phyloP scores from a whole-genome alignment of 2,113 vertebrate species.

The Lamprologus speciosus region DNA sequence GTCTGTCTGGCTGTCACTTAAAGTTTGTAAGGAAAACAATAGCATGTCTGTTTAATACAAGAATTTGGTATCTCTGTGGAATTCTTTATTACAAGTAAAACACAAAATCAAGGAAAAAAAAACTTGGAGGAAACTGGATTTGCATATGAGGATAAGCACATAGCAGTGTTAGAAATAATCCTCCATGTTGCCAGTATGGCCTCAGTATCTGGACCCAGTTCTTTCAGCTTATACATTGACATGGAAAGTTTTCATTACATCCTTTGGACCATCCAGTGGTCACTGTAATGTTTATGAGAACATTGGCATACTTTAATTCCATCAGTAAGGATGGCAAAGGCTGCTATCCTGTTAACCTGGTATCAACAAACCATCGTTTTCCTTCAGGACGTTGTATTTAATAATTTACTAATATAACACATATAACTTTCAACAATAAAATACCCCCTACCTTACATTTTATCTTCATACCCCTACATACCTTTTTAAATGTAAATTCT shows the following conservation, averaged over 20 bases:
- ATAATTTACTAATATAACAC: background rate
- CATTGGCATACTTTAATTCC: background rate
- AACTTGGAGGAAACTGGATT: background rate
- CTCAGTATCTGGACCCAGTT: background rate
- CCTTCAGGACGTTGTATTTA: background rate
- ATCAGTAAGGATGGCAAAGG: background rate
- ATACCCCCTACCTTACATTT: background rate
- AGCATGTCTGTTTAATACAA: background rate
- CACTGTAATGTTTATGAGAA: background rate
- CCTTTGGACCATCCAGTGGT: background rate
- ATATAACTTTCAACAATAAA: background rate
- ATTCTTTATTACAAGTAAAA: background rate
- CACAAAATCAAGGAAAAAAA: background rate
- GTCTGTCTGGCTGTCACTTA: background rate
- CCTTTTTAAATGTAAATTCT: background rate
- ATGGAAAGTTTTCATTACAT: background rate
- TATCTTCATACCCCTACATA: background rate
- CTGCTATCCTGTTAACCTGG: background rate
- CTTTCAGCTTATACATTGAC: background rate
- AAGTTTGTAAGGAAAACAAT: background rate
- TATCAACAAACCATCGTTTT: background rate
- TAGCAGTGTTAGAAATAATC: background rate
- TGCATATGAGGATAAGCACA: background rate
- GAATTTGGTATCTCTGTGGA: background rate
- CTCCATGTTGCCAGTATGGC: background rate